Conservation (phyloP, 2,888 invertebrate species). For the Cantharis rustica region DNA sequence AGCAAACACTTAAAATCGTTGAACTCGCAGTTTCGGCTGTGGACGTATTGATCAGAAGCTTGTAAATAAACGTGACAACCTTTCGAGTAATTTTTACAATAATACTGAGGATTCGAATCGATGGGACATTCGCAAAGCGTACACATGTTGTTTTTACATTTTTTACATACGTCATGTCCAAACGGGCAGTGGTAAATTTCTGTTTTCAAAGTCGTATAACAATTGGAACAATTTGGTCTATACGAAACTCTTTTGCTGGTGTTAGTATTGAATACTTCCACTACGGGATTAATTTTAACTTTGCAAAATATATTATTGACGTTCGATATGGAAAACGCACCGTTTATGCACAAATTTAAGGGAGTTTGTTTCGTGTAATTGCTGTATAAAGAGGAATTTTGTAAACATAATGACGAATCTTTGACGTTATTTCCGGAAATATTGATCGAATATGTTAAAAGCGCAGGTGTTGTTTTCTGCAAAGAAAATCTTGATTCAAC, state of each 20-base stretch:
- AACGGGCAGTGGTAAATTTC: conserved; percentile 38
- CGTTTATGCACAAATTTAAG: conserved; percentile 31
- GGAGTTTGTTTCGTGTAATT: conserved; percentile 1
- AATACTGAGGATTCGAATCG: conserved; percentile 35
- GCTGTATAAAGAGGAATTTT: neutral
- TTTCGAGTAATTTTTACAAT: conserved; percentile 41
- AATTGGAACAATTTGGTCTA: conserved; percentile 32
- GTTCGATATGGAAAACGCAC: conserved; percentile 25
- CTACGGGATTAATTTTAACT: conserved; percentile 12
- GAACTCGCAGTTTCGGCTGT: conserved; percentile 43
- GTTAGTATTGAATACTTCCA: conserved; percentile 32
- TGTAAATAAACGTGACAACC: conserved; percentile 41
- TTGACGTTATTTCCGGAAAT: conserved; percentile 33
- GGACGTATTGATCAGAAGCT: conserved; percentile 33
- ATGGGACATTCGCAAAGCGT: conserved; percentile 37
- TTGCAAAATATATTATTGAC: conserved; percentile 31
- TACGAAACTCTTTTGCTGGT: neutral
- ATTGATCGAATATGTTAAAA: conserved; percentile 21
- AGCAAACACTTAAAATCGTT: conserved; percentile 41
- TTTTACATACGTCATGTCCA: conserved; percentile 40
- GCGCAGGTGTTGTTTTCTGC: conserved; percentile 20
- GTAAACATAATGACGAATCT: conserved; percentile 1
- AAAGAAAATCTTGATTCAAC: conserved; percentile 25
- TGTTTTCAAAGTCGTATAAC: conserved; percentile 20
- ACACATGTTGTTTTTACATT: conserved; percentile 41